Evolutionary conservation across 2,888 invertebrate species (phyloP), one percentile per base, ranked within the genome.

Genomic region (Amiota mariae): DNA sequence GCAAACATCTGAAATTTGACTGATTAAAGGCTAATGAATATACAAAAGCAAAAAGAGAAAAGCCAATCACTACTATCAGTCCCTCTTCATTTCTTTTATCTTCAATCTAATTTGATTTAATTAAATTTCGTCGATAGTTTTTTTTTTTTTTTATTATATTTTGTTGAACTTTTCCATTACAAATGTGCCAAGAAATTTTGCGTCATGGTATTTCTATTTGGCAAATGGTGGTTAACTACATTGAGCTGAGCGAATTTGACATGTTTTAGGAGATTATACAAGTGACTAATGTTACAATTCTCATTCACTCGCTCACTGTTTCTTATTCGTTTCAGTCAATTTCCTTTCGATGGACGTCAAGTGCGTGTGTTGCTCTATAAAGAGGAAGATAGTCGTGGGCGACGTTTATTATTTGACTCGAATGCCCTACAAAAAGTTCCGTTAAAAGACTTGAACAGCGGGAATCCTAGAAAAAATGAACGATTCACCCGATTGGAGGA

Each of bases 341-440:
- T 92, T 89, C 92, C 93, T 82, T 94, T 94, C 90, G 92, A 92
- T 85, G 92, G 92, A 79, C 91, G 92, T 81, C 94, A 95, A 91
- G 93, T 97, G 76, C 92, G 97, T 81, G 92, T 97, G 84, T 92
- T 97, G 86, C 91, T 97, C 79, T 96, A 95, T 90, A 93, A 94
- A 87, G 97, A 97, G 91, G 95, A 96, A 89, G 96, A 97, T 87
- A 93, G 94, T 90, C 92, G 94, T 76, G 96, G 96, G 46, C 92
- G 96, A 76, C 94, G 94, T 82, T 91, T 97, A 54, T 91, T 97
- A 72, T 97, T 96, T 88, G 97, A 97, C 90, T 97, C 97, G 0
- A 92, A 93, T 78, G 92, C 94, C 15, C 91, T 93, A 82, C 91
- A 93, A 87, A 93, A 93, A 90, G 90, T 93, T 71, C 90, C 91